Conservation (phyloP, 2,797 vertebrate species). For the Aselliscus stoliczkanus region DNA sequence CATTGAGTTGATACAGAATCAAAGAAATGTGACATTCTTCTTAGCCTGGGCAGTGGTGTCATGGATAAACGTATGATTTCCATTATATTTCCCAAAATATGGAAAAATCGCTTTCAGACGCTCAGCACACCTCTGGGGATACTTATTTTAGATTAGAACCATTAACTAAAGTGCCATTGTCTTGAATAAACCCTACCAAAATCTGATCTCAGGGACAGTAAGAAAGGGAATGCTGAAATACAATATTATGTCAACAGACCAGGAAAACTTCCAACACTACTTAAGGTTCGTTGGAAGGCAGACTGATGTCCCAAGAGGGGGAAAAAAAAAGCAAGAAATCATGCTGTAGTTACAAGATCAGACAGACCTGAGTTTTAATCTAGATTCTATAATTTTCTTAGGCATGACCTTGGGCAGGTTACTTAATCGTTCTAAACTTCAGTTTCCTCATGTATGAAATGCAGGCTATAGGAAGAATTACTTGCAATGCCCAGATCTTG, state of each 20-base stretch:
- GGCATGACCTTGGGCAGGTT: not conserved
- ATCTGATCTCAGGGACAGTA: not conserved
- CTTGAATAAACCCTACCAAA: conserved; percentile 39
- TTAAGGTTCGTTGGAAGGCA: conserved; percentile 7
- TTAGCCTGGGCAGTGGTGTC: conserved; percentile 46
- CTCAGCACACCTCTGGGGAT: conserved; percentile 40
- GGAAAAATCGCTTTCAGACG: conserved; percentile 65
- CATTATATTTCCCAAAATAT: conserved; percentile 62
- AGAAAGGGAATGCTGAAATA: conserved; percentile 12
- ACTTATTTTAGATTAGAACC: conserved; percentile 39
- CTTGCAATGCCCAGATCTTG: not conserved
- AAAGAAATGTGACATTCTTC: conserved; percentile 63
- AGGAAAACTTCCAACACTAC: conserved; percentile 4
- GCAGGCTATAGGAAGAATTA: not conserved
- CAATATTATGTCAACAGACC: not conserved
- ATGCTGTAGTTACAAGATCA: not conserved
- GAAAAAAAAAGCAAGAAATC: not conserved
- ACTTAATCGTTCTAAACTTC: not conserved
- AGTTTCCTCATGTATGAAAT: not conserved
- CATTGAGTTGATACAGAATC: conserved; percentile 59
- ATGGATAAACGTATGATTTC: conserved; percentile 56
- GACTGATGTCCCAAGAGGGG: not conserved
- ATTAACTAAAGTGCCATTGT: conserved; percentile 42
- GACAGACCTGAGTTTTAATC: not conserved
- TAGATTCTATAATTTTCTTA: not conserved